Evolutionary conservation across 1,140 invertebrate genomes (phyloP).

Genomic region (Sogatella furcifera): DNA sequence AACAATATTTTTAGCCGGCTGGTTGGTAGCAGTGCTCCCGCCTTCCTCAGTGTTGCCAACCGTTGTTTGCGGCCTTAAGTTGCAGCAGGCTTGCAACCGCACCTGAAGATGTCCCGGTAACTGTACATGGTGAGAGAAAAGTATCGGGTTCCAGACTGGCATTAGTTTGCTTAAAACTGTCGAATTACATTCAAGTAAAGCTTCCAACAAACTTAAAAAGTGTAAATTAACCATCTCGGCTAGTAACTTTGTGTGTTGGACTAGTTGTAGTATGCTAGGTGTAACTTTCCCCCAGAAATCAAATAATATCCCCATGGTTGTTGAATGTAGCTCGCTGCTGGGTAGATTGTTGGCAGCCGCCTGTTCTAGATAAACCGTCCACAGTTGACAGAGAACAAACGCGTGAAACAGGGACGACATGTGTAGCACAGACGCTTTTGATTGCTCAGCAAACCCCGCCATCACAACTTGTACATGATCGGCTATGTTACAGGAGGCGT

Average conservation of each 20-base stretch:
- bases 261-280: conserved; percentile 84
- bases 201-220: conserved; percentile 91
- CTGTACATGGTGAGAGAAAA: conserved; percentile 82
- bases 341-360: conserved; percentile 53
- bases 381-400: conserved; percentile 79
- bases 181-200: conserved; percentile 89
- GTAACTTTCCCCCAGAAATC: conserved; percentile 99
- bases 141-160: conserved; percentile 81
- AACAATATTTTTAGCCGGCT: conserved; percentile 15
- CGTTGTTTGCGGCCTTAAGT: conserved; percentile 46
- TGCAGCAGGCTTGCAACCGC: conserved; percentile 78
- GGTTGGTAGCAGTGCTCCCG: background rate
- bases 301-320: conserved; percentile 73
- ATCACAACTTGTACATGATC: conserved; percentile 94
- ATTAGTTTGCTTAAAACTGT: conserved; percentile 78
- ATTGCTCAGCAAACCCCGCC: conserved; percentile 92
- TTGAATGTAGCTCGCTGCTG: conserved; percentile 54
- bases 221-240: conserved; percentile 97
- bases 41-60: background rate
- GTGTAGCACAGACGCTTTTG: conserved; percentile 77
- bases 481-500: conserved; percentile 89
- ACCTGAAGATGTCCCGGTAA: conserved; percentile 82
- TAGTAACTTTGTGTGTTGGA: conserved; percentile 89
- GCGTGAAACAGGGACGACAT: conserved; percentile 84
- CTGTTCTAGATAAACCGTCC: conserved; percentile 97